Evolutionary conservation across 2,113 vertebrate species (phyloP).

Genomic region (Polypterus bichir): DNA sequence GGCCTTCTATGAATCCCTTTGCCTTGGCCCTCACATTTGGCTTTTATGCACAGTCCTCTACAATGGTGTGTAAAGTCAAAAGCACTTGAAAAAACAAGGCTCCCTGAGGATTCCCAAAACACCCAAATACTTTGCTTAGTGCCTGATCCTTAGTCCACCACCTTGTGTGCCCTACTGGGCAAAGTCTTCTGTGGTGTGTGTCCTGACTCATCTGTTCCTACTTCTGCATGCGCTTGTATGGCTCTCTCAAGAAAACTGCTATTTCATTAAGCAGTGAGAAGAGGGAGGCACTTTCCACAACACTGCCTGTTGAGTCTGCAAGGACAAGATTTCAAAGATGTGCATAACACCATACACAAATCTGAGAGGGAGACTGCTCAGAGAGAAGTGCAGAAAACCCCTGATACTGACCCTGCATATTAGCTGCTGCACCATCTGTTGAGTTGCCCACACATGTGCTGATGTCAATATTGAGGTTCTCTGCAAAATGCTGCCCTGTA

Average conservation of each 20-base stretch:
- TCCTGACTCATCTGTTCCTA: slow-evolving; percentile 14
- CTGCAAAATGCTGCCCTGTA: slow-evolving; percentile 9
- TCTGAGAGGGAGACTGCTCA: slow-evolving; percentile 8
- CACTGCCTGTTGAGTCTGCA: slow-evolving; percentile 9
- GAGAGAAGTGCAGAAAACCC: slow-evolving; percentile 18
- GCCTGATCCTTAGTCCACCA: slow-evolving; percentile 23
- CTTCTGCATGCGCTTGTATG: slow-evolving; percentile 14
- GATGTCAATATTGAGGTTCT: slow-evolving; percentile 11
- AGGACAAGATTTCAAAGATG: slow-evolving; percentile 13
- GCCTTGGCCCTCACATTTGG: neutral
- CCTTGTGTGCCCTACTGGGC: slow-evolving; percentile 7
- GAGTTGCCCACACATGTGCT: slow-evolving; percentile 20
- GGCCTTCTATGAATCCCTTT: neutral
- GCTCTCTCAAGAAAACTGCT: slow-evolving; percentile 15
- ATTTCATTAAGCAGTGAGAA: slow-evolving; percentile 18
- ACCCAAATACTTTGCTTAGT: slow-evolving; percentile 19
- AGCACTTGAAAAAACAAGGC: slow-evolving; percentile 18
- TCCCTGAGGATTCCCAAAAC: slow-evolving; percentile 16
- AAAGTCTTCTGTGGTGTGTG: slow-evolving; percentile 11
- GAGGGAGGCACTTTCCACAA: slow-evolving; percentile 13
- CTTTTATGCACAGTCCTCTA: neutral
- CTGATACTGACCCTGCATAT: slow-evolving; percentile 16
- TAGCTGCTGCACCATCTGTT: slow-evolving; percentile 17
- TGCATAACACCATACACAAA: slow-evolving; percentile 16
- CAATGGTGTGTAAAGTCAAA: slow-evolving; percentile 11